Base-by-base conservation (phyloP, 2,797 vertebrate species). In the Basileuterus tristriatus region DNA sequence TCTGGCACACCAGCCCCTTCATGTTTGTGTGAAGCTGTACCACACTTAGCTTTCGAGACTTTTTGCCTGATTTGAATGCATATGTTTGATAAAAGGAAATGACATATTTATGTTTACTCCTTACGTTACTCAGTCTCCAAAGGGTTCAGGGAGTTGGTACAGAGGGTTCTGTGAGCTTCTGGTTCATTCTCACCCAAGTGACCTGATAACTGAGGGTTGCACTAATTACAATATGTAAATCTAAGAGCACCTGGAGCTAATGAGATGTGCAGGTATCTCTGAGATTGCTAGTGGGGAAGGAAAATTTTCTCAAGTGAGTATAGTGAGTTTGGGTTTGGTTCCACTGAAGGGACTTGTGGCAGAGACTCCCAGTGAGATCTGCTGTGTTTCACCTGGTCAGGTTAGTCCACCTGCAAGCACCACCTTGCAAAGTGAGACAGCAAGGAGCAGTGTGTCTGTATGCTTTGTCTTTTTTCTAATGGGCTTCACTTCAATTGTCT, bases 11-110 rank as follows among this genome's bases (percentile, higher is more conserved):
- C 52, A 86, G n/a, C 65, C 49, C 60, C 81, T 79, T 84, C 60
- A 75, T 75, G 86, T 93, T 90, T 93, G 72, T 32, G 36, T 71
- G 85, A 92, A 92, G 84, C 89, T 82, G 34, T 63, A 70, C 84
- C 88, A 85, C 83, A 39, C 70, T 87, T 47, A 49, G 71, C 59
- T 95, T 82, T 93, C 52, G 27, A 69, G 89, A 80, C 47, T 69
- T 90, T 93, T 81, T 90, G 78, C 89, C 82, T 92, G 63, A 93
- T 90, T 69, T 93, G 82, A 97, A 94, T 52, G 59, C 78, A 60
- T 81, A 86, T 29, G 36, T 58, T 87, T 93, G 91, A 81, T 56
- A 86, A 90, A 87, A 94, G 52, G 89, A 87, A 81, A 90, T 86
- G 53, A 74, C 79, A 74, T 81, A 83, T 96, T 96, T 95, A 63